Conservation (phyloP, 2,113 vertebrate genomes). For the Elaphurus davidianus region DNA sequence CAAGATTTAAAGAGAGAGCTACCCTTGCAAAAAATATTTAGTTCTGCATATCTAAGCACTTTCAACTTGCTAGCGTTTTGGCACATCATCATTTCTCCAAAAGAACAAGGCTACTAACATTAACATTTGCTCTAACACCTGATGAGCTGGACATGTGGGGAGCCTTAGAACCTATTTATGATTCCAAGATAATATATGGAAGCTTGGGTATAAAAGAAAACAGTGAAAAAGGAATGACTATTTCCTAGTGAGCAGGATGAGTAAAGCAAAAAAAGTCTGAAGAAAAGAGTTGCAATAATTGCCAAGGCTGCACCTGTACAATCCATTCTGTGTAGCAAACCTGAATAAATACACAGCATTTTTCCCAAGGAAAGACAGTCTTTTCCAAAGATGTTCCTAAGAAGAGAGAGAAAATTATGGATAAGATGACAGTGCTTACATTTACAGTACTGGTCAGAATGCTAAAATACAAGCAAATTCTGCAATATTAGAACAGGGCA, state of each 20-base stretch:
- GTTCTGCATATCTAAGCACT: conserved; percentile 68
- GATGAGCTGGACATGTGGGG: conserved; percentile 60
- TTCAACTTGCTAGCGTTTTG: conserved; percentile 51
- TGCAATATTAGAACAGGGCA: background rate
- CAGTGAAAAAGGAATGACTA: background rate
- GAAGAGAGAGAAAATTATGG: background rate
- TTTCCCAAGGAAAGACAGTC: background rate
- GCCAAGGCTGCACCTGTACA: conserved; percentile 20
- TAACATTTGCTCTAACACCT: conserved; percentile 73
- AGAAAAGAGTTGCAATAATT: conserved; percentile 30
- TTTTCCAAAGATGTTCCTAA: background rate
- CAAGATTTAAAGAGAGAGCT: conserved; percentile 67
- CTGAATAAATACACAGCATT: background rate
- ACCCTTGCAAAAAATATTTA: conserved; percentile 60
- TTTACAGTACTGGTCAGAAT: background rate
- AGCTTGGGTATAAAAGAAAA: conserved; percentile 17
- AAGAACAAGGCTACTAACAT: conserved; percentile 62
- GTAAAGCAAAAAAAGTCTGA: conserved; percentile 33
- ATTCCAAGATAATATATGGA: conserved; percentile 61
- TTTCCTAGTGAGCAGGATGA: conserved; percentile 37
- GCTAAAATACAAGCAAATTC: background rate
- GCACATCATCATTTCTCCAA: conserved; percentile 69
- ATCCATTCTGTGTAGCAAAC: background rate
- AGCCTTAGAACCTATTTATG: conserved; percentile 36
- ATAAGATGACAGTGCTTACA: background rate